These are phyloP conservation scores for Cosmorhoe ocellata DNA, from an alignment of 2,888 invertebrate species.

Conservation along the genomic window DNA sequence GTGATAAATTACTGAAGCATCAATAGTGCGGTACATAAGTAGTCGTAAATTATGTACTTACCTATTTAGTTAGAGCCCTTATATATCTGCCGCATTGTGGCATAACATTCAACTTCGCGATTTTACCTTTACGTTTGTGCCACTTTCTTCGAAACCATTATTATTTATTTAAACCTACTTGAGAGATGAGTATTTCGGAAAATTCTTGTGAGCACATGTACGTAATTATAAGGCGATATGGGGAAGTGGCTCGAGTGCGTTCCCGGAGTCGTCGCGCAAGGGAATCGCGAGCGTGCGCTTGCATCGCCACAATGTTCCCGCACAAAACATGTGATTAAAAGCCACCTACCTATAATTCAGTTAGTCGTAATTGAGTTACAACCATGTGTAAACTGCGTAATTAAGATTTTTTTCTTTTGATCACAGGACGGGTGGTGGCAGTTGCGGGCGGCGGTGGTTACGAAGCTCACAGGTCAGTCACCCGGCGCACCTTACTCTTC, in stretches of 20 bases:
- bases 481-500: slow-evolving; percentile 62
- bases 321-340: slow-evolving; percentile 52
- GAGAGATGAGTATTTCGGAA: slow-evolving; percentile 42
- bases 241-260: slow-evolving; percentile 42
- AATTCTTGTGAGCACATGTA: slow-evolving; percentile 43
- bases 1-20: slow-evolving; percentile 22
- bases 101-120: slow-evolving; percentile 40
- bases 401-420: slow-evolving; percentile 66
- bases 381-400: slow-evolving; percentile 61
- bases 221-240: slow-evolving; percentile 55
- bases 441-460: slow-evolving; percentile 58
- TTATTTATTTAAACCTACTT: no score
- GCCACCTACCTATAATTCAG: slow-evolving; percentile 57
- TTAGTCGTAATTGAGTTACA: slow-evolving; percentile 61
- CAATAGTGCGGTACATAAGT: slow-evolving; percentile 31
- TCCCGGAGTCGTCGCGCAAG: slow-evolving; percentile 37
- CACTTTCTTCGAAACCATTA: no score
- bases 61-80: slow-evolving; percentile 40
- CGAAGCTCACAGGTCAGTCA: slow-evolving; percentile 71
- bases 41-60: slow-evolving; percentile 33
- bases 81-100: slow-evolving; percentile 48
- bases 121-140: slow-evolving; percentile 34
- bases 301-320: slow-evolving; percentile 38
- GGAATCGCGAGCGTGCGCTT: slow-evolving; percentile 47
- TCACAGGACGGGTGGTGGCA: slow-evolving; percentile 65